A percentile compares a stretch with the other conserved stretches of the same genome.
Evolutionary conservation across 2,797 vertebrate species (phyloP).

Genomic region (Champsocephalus esox): DNA sequence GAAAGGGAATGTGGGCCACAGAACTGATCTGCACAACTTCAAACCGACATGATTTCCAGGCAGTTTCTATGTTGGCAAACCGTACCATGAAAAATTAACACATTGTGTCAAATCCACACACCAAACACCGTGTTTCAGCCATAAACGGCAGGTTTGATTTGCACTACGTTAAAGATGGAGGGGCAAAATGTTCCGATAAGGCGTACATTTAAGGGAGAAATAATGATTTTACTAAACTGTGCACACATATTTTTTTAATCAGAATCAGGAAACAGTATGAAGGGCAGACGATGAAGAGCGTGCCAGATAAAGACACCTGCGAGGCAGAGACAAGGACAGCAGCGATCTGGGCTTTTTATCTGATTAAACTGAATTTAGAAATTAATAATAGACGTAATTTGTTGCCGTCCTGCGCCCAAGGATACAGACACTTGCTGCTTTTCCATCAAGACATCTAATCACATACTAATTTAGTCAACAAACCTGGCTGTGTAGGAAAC

Average conservation of each 20-base stretch:
- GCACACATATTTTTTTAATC: background rate
- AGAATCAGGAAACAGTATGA: background rate
- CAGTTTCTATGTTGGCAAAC: constrained; percentile 25
- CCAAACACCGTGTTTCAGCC: background rate
- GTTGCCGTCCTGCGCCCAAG: constrained; percentile 7
- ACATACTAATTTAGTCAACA: constrained; percentile 22
- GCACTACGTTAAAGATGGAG: background rate
- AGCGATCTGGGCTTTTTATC: background rate
- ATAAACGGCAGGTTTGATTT: background rate
- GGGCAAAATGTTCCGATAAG: background rate
- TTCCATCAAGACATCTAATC: constrained; percentile 17
- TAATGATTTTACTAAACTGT: background rate
- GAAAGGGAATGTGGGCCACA: constrained; percentile 56
- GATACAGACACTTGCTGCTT: background rate
- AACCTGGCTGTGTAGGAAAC: background rate
- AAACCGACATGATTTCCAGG: constrained; percentile 21
- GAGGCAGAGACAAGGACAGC: background rate
- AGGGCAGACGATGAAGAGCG: background rate
- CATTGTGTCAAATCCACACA: background rate
- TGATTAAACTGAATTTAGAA: constrained; percentile 18
- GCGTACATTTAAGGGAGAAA: background rate
- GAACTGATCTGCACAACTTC: constrained; percentile 53
- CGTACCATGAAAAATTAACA: background rate
- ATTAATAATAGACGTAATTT: constrained; percentile 18
- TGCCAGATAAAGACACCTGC: constrained; percentile 4